Base-by-base conservation (phyloP, 2,113 vertebrate species). In the Guaruba guarouba region DNA sequence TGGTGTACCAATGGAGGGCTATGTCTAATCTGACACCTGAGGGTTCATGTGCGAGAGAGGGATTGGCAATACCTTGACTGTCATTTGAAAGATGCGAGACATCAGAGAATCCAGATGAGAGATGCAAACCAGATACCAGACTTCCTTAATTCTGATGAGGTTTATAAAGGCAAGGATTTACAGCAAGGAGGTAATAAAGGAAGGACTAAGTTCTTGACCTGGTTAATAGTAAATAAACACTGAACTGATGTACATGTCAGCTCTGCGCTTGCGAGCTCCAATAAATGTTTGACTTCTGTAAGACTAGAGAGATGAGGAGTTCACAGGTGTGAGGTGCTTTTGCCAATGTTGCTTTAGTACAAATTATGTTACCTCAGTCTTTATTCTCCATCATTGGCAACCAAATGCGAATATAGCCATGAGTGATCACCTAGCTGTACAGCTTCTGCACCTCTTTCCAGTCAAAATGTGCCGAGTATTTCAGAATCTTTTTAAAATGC, bases 121-220 rank as follows among this genome's bases (percentile, higher is more conserved):
- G 3, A 13, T 59, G 35, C 29, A 68, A 61, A 82, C 17, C 11
- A 4, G 23, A 54, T 0, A 0, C 17, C 48, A 63, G 52, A 68
- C 17, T 85, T 82, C 35, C 29, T 71, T 79, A 61, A 35, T 61
- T 82, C 44, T 88, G 27, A 9, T 73, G 44, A 67, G 27, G 24
- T 46, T 86, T 85, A 17, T 41, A 71, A 91, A 89, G 43, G 24
- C 41, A 67, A 4, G 6, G 52, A 87, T 84, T 75, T 82, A 84
- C 41, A 73, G 43, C 39, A 57, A 80, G 19, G 12, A 77, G 68
- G 37, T 37, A 62, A 57, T 71, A 49, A 70, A 87, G 63, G 37
- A 79, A 71, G 24, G 41, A 64, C 51, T 6, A 74, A 54, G 76
- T 87, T 82, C 14, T 85, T 81, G 24, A 27, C 52, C 39, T 27